Percentiles rank a stretch among this genome's conserved stretches.
Conservation (phyloP, 2,888 invertebrate genomes). For the Scaptodrosophila latifasciaeformis region DNA sequence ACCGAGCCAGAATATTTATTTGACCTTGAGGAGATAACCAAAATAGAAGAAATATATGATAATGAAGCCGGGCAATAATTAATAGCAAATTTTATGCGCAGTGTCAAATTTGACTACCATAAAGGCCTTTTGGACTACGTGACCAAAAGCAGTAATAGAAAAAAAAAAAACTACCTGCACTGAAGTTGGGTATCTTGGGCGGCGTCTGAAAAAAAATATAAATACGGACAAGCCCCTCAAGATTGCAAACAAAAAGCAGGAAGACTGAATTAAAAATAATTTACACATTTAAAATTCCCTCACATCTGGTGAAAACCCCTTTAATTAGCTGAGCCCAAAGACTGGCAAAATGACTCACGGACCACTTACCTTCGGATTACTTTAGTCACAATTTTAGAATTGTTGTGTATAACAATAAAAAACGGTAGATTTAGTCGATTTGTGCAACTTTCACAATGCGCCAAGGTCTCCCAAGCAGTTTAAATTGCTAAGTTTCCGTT, state of each 20-base stretch:
- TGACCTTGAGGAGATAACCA: too few species aligned
- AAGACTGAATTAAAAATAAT: not conserved
- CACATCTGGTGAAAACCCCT: not conserved
- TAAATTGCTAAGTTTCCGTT: slow-evolving; percentile 26
- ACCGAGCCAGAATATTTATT: too few species aligned
- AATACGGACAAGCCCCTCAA: not conserved
- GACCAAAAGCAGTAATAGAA: not conserved
- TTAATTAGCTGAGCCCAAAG: not conserved
- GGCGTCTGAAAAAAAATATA: not conserved
- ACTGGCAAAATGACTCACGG: not conserved
- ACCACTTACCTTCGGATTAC: not conserved
- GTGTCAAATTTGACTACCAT: not conserved
- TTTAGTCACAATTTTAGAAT: too few species aligned
- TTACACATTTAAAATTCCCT: not conserved
- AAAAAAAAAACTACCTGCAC: not conserved
- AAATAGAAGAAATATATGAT: too few species aligned
- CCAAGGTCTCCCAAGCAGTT: slow-evolving; percentile 36
- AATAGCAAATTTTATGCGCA: not conserved
- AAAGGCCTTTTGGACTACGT: not conserved
- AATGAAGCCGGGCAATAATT: too few species aligned
- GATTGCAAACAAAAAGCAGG: too few species aligned
- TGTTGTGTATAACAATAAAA: slow-evolving; percentile 10
- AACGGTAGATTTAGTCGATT: slow-evolving; percentile 17
- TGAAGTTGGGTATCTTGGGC: not conserved
- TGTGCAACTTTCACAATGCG: slow-evolving; percentile 30